Evolutionary conservation across 92 coral and sea anemone genomes (phyloP).

Genomic region (Epizoanthus illoricatus): DNA sequence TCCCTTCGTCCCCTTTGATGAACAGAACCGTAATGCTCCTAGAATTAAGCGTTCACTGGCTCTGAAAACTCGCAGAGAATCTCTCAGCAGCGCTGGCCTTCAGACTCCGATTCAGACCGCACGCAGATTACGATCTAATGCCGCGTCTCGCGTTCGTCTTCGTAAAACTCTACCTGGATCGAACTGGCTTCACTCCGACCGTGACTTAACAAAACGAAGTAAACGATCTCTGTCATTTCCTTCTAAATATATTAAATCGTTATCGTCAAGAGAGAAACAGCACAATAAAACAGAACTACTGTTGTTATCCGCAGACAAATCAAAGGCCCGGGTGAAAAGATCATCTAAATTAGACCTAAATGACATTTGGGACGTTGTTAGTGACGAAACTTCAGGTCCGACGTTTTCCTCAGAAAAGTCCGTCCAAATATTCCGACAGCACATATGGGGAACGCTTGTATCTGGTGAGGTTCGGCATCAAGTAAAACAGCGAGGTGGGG

Average conservation of each 20-base stretch:
- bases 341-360: slow-evolving; percentile 1
- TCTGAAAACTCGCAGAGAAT: not conserved
- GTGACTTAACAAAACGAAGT: not conserved
- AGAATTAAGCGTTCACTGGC: slow-evolving; percentile 15
- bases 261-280: slow-evolving; percentile 5
- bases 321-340: not conserved
- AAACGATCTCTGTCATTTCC: not conserved
- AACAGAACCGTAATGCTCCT: not conserved
- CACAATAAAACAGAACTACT: not conserved
- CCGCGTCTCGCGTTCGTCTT: no score
- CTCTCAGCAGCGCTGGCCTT: not conserved
- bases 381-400: slow-evolving; percentile 16
- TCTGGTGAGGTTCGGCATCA: slow-evolving; percentile 2
- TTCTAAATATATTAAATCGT: not conserved
- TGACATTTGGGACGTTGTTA: slow-evolving; percentile 23
- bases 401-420: not conserved
- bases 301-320: not conserved
- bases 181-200: not conserved
- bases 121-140: no score
- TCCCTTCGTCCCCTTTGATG: not conserved
- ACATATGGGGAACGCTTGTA: slow-evolving; percentile 6
- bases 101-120: no score
- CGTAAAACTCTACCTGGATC: not conserved
- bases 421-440: slow-evolving; percentile 17
- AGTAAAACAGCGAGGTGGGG: not conserved